Conservation (phyloP, 1,140 invertebrate genomes). For the Pachypsylla venusta region DNA sequence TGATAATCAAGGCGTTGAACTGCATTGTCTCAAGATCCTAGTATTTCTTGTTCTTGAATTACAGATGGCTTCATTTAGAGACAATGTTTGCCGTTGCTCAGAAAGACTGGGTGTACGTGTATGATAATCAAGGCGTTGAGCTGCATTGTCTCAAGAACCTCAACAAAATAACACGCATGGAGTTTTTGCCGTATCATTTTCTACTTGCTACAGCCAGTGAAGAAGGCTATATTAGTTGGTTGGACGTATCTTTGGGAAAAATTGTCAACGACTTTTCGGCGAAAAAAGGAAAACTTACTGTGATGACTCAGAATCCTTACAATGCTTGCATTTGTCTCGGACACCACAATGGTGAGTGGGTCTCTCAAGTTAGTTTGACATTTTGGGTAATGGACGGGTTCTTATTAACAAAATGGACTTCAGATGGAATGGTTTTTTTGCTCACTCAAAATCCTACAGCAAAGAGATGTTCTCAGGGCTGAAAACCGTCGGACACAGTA, state of each 20-base stretch:
- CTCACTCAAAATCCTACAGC: too few relatives aligned
- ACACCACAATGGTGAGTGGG: slow-evolving; percentile 69
- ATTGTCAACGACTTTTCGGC: slow-evolving; percentile 63
- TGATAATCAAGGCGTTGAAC: slow-evolving; percentile 89
- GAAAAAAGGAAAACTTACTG: slow-evolving; percentile 51
- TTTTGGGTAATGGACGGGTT: too few relatives aligned
- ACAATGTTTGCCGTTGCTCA: slow-evolving; percentile 96
- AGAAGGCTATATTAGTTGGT: slow-evolving; percentile 70
- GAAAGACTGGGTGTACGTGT: slow-evolving; percentile 92
- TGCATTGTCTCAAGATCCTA: slow-evolving; percentile 90
- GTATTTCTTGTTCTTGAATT: slow-evolving; percentile 12
- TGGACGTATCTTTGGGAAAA: slow-evolving; percentile 90
- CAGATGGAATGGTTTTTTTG: too few relatives aligned
- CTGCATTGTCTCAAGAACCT: slow-evolving; percentile 88
- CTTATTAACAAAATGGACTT: too few relatives aligned
- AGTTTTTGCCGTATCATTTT: slow-evolving; percentile 97
- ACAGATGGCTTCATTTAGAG: slow-evolving; percentile 83
- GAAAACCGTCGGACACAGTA: too few relatives aligned
- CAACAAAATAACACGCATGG: slow-evolving; percentile 59
- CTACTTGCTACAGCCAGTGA: slow-evolving; percentile 73
- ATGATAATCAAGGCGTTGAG: slow-evolving; percentile 94
- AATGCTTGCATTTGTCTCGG: slow-evolving; percentile 89
- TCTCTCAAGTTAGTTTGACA: too few relatives aligned
- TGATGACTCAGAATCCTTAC: slow-evolving; percentile 88
- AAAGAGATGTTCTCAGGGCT: too few relatives aligned